Conservation (phyloP, 2,888 invertebrate species). For the Punctoribates punctum region DNA sequence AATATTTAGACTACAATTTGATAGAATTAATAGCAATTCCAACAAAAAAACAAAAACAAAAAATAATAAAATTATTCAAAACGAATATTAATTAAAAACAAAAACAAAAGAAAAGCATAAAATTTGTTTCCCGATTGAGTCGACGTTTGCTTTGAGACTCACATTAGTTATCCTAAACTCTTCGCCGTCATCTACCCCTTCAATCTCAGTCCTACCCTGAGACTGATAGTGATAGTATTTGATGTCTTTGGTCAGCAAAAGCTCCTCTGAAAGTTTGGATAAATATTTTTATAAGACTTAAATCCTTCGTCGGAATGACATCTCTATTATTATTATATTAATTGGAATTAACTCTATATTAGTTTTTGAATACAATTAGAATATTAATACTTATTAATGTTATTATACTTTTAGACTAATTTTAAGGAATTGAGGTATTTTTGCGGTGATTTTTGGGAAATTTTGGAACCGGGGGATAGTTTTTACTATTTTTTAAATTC, state of each 20-base stretch:
- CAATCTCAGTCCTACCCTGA: conserved; percentile 60
- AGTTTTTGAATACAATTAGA: background rate
- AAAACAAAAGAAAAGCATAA: no score
- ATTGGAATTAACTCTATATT: background rate
- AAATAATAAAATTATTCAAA: no score
- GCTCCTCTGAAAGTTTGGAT: conserved; percentile 51
- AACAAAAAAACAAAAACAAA: no score
- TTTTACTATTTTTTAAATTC: no score
- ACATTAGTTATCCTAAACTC: conserved; percentile 56
- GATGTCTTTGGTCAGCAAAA: conserved; percentile 55
- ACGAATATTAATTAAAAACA: no score
- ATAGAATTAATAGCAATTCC: no score
- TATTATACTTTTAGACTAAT: background rate
- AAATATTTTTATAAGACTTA: background rate
- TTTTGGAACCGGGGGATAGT: no score
- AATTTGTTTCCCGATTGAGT: no score
- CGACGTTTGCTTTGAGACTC: conserved; percentile 45
- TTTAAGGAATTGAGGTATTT: no score
- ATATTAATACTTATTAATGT: background rate
- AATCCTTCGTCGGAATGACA: conserved; percentile 30
- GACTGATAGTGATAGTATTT: conserved; percentile 58
- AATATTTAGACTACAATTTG: background rate
- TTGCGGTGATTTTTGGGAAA: no score
- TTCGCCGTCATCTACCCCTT: conserved; percentile 60
- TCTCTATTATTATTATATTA: background rate